phyloP scores from a whole-genome alignment of 2,113 vertebrate species.

The Pomatorhinus ruficollis region DNA sequence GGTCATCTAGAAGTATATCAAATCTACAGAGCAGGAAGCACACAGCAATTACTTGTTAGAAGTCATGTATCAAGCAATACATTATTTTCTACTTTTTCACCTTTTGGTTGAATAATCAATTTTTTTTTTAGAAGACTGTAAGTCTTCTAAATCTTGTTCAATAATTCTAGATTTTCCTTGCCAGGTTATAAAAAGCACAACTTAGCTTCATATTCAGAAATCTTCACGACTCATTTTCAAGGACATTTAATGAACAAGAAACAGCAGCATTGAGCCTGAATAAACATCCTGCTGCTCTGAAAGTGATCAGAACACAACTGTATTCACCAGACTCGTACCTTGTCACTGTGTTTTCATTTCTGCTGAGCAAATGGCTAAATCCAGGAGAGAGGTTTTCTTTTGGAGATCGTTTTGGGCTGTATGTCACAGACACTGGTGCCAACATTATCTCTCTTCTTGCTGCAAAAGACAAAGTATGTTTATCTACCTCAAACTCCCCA shows the following conservation, averaged over 20 bases:
- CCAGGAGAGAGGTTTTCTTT: constrained; percentile 94
- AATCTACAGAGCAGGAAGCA: constrained; percentile 70
- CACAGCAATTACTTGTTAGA: constrained; percentile 25
- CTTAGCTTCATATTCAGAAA: not conserved
- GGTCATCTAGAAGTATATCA: constrained; percentile 80
- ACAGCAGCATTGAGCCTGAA: not conserved
- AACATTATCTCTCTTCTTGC: constrained; percentile 91
- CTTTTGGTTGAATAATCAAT: not conserved
- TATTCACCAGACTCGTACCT: constrained; percentile 67
- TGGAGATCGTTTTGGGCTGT: constrained; percentile 94
- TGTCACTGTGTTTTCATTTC: constrained; percentile 78
- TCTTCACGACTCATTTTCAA: not conserved
- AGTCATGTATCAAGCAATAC: not conserved
- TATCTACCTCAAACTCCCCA: not conserved
- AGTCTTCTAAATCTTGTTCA: not conserved
- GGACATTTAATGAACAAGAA: not conserved
- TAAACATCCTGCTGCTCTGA: not conserved
- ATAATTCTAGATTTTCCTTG: not conserved
- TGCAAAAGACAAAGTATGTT: constrained; percentile 59
- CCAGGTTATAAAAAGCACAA: not conserved
- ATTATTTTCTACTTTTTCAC: not conserved
- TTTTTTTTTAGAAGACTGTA: not conserved
- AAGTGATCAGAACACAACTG: not conserved
- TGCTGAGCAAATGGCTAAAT: constrained; percentile 84
- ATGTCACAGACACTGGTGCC: constrained; percentile 83